Conservation (phyloP, 1,140 invertebrate genomes). For the Ectropis grisescens region DNA sequence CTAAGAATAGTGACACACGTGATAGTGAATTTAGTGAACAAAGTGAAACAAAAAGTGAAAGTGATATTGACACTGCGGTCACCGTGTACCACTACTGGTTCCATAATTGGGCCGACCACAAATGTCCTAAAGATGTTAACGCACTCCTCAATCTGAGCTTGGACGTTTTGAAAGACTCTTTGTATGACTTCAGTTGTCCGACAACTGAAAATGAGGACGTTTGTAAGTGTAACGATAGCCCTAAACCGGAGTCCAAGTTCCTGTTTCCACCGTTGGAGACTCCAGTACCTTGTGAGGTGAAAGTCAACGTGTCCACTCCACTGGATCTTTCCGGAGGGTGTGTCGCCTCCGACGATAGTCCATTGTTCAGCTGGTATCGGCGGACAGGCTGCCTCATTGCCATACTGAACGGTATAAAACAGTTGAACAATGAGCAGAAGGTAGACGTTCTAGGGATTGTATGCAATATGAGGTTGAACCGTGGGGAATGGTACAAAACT, state of each 20-base stretch:
- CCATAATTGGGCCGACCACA: slow-evolving; percentile 79
- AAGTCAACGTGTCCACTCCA: slow-evolving; percentile 35
- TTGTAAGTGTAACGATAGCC: slow-evolving; percentile 41
- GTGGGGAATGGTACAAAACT: slow-evolving; percentile 96
- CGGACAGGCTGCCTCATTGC: slow-evolving; percentile 96
- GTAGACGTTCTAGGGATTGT: slow-evolving; percentile 91
- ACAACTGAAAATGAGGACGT: slow-evolving; percentile 25
- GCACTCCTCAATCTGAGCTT: slow-evolving; percentile 73
- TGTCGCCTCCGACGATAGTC: slow-evolving; percentile 82
- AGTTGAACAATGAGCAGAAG: slow-evolving; percentile 81
- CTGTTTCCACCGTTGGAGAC: slow-evolving; percentile 45
- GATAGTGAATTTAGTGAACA: slow-evolving; percentile 8
- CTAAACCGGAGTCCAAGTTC: slow-evolving; percentile 28
- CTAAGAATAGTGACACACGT: slow-evolving; percentile 1
- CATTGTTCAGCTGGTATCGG: slow-evolving; percentile 95
- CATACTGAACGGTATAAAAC: slow-evolving; percentile 89
- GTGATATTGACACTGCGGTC: slow-evolving; percentile 25
- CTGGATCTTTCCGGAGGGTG: slow-evolving; percentile 29
- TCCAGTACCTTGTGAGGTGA: slow-evolving; percentile 28
- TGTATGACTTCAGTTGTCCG: slow-evolving; percentile 35
- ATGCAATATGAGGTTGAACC: slow-evolving; percentile 87
- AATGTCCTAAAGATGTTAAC: slow-evolving; percentile 72
- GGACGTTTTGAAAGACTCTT: slow-evolving; percentile 67
- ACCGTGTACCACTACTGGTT: slow-evolving; percentile 77
- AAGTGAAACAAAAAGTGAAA: slow-evolving; percentile 14